Evolutionary conservation across 1,140 invertebrate genomes (phyloP), one percentile per base, ranked within the genome.

Genomic region (Drosophila obscura): DNA sequence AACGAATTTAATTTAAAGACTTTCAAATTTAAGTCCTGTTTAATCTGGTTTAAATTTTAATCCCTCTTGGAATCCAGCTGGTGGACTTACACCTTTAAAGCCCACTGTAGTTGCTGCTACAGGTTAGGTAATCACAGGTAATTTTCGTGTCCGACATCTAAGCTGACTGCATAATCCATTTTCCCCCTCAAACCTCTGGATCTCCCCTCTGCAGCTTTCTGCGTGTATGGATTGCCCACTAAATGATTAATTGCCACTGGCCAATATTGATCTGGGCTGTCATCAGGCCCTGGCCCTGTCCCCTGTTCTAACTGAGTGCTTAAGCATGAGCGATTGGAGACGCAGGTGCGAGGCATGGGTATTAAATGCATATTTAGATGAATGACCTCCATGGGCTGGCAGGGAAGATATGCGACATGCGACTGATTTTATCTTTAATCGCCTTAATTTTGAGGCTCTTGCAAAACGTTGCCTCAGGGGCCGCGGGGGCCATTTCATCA

Each of bases 81-180:
- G 1, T 19, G 19, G 19, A 19, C 19, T 19, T 19, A 19, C 19
- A 19, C 19, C 19, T 1, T 19, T 19, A 19, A 19, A 19, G 19
- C 19, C 1, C 19, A 19, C 19, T 19, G 22, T 5, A 39, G 35
- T 13, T 5, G 11, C 11, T 39, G 35, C 4, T 28, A 4, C 22
- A 24, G 2, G 19, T 19, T 19, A 1, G 31, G 65, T 71, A 68
- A 69, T 50, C 67, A 57, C 51, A 50, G 58, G 67, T 71, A 69
- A 69, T 69, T 71, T 71, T 56, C 55, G 61, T 72, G 56, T 72
- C 50, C 49, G 43, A 73, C 69, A 73, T 73, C 46, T 67, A 72
- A 66, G 67, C 60, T 57, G 74, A 73, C 79, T 79, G 80, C 71
- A 83, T 83, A 83, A 81, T 74, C 74, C 57, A 78, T 56, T 74